Percentiles rank a stretch among this genome's conserved stretches.
phyloP scores from a whole-genome alignment of 2,888 invertebrate genomes.

The Torymus texanus region DNA sequence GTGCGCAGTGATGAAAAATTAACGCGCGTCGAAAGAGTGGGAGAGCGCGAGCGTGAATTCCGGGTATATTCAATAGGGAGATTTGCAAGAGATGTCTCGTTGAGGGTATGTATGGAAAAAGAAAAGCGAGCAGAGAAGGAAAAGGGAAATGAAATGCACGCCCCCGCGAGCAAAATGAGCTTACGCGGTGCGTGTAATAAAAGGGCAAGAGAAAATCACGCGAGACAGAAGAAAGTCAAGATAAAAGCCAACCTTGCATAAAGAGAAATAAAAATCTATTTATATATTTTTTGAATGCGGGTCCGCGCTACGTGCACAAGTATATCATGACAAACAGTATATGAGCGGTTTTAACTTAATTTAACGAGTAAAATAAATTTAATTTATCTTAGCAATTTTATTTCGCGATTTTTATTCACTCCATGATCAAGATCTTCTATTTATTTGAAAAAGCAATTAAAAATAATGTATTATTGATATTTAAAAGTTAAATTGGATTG shows the following conservation, averaged over 20 bases:
- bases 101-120: constrained; percentile 15
- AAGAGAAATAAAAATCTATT: constrained; percentile 52
- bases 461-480: no score
- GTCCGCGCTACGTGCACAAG: no score
- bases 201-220: constrained; percentile 36
- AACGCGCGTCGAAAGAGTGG: constrained; percentile 44
- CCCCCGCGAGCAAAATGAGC: constrained; percentile 14
- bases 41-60: constrained; percentile 3
- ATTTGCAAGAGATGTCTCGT: constrained; percentile 44
- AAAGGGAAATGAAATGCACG: constrained; percentile 31
- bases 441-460: no score
- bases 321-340: no score
- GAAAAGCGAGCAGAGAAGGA: constrained; percentile 16
- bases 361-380: no score
- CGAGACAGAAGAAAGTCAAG: constrained; percentile 47
- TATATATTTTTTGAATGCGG: constrained; percentile 46
- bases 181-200: constrained; percentile 18
- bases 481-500: no score
- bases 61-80: constrained; percentile 25
- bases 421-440: no score
- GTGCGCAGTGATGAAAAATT: constrained; percentile 54
- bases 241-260: constrained; percentile 16
- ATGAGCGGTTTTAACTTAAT: no score
- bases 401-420: no score
- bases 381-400: no score